Evolutionary conservation across 2,797 vertebrate species (phyloP).

Genomic region (Phataginus tetradactyla): DNA sequence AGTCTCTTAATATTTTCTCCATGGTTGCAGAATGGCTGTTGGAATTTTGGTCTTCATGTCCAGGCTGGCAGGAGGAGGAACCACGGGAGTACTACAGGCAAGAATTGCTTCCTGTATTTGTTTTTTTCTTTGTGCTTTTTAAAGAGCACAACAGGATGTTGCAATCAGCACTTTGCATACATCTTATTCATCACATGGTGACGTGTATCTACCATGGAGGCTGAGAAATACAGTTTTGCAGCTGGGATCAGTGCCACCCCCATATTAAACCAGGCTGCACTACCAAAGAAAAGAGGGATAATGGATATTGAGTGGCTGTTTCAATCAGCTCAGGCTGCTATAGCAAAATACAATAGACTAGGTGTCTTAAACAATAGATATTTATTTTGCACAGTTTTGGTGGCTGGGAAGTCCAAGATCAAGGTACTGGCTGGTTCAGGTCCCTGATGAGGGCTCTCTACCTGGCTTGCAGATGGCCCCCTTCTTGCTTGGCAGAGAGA

Average conservation of each 20-base stretch:
- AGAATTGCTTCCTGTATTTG: background rate
- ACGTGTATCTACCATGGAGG: background rate
- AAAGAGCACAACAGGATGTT: background rate
- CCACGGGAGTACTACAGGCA: background rate
- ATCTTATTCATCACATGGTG: background rate
- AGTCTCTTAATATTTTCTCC: constrained; percentile 45
- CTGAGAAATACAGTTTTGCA: background rate
- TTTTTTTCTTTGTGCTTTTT: background rate
- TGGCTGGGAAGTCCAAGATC: background rate
- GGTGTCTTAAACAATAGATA: background rate
- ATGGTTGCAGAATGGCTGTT: background rate
- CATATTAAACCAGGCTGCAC: constrained; percentile 4
- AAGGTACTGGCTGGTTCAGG: background rate
- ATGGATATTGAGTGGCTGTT: background rate
- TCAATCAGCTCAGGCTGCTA: background rate
- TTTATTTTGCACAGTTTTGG: background rate
- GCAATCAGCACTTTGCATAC: background rate
- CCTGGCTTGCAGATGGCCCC: background rate
- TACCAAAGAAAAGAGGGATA: background rate
- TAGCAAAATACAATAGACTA: background rate
- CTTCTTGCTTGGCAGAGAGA: background rate
- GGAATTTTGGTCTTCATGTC: constrained; percentile 30
- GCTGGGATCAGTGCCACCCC: background rate
- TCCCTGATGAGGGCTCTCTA: background rate
- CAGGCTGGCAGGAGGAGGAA: constrained; percentile 6